phyloP scores from a whole-genome alignment of 2,113 vertebrate genomes.

The Pterocles burchelli region DNA sequence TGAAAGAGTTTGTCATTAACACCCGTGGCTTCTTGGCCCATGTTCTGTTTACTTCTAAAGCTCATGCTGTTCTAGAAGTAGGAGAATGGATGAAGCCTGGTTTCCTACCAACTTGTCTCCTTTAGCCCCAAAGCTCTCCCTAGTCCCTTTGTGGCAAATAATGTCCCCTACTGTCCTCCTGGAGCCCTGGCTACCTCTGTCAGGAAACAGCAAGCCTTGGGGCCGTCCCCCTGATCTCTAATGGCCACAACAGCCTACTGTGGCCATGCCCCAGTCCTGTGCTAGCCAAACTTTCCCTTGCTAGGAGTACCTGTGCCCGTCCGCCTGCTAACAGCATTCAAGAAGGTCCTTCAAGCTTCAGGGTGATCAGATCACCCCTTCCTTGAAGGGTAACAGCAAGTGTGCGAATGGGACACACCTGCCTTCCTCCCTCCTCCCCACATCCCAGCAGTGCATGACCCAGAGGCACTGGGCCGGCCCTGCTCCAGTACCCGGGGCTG shows the following conservation, averaged over 20 bases:
- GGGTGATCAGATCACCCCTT: background rate
- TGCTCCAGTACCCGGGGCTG: too few relatives aligned
- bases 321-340: background rate
- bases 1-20: background rate
- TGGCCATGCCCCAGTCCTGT: background rate
- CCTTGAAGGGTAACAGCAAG: background rate
- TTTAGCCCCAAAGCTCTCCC: background rate
- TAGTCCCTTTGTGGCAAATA: background rate
- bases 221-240: background rate
- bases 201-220: background rate
- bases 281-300: background rate
- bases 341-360: background rate
- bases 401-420: background rate
- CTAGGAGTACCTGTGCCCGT: rapidly evolving
- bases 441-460: too few relatives aligned
- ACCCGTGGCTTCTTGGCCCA: background rate
- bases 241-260: background rate
- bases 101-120: background rate
- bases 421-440: background rate
- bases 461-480: background rate
- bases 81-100: background rate
- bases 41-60: background rate
- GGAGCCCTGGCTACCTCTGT: background rate
- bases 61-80: background rate
- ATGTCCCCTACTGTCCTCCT: background rate